A percentile compares a stretch with the other conserved stretches of the same genome.
phyloP scores from a whole-genome alignment of 2,113 vertebrate genomes.

The Eulacestoma nigropectus region DNA sequence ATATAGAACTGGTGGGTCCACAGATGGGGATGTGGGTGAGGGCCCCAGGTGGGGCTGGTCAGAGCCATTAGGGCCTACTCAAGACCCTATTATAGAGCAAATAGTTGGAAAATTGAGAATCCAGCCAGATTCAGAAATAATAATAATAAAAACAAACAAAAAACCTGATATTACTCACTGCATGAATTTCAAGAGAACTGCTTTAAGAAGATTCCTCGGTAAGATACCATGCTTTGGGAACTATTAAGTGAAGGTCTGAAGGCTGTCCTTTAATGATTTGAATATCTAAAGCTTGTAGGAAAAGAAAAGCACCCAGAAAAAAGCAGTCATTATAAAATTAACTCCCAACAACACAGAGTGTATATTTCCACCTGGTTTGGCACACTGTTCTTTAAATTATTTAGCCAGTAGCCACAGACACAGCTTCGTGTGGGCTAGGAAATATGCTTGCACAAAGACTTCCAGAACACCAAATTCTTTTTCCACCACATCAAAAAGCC shows the following conservation, averaged over 20 bases:
- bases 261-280: not conserved
- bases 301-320: not conserved
- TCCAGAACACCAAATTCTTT: not conserved
- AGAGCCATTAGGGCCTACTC: not conserved
- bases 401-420: not conserved
- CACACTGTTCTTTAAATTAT: not conserved
- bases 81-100: not conserved
- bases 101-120: not conserved
- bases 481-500: not conserved
- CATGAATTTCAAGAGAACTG: not conserved
- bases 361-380: not conserved
- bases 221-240: not conserved
- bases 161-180: fast-evolving
- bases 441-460: not conserved
- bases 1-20: not conserved
- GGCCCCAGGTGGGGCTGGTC: not conserved
- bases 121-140: not conserved
- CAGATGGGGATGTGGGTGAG: not conserved
- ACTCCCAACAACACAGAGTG: not conserved
- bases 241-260: not conserved
- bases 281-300: not conserved
- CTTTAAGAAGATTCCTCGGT: not conserved
- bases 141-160: not conserved
- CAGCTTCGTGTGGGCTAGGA: not conserved
- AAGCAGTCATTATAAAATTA: not conserved